Base-by-base conservation (phyloP, 2,888 invertebrate species). In the Ophioninae sp. region DNA sequence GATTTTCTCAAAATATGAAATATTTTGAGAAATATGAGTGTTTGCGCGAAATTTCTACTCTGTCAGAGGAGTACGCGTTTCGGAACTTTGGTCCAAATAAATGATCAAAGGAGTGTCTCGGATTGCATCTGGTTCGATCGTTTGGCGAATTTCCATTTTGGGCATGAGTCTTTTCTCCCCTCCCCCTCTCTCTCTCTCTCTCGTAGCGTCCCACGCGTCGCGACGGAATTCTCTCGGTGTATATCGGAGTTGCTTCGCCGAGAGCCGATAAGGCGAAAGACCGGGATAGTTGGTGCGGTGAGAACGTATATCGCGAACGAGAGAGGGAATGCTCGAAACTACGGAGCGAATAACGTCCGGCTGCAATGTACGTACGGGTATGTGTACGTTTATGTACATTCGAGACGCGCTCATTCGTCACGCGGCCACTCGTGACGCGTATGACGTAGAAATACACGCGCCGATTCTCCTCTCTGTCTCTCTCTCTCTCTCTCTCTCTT, bases 231-330 rank as follows among this genome's bases (percentile, higher is more conserved):
- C 73, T 67, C 79, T 75, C 71, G 75, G 79, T 78, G 3, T 30
- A 81, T 81, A 84, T 81, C 79, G 63, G 72, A 71, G 79, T 79
- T 56, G 79, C 63, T 76, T 59, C 81, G 65, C 59, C 72, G 68
- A 58, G 63, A 17, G 61, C 84, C 76, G 84, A 84, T 84, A 84
- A 84, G 72, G 81, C 84, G 79, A 84, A 79, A 81, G 75, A 84
- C 58, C 75, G 72, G 68, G 75, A 68, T 65, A 79, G 72, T 75
- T 68, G 67, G 75, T 68, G 79, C 79, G 71, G 61, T 56, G 71
- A 61, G 78, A 63, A 67, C 61, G 74, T 59, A 64, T 23, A 56
- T 67, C 65, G 22, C 51, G 23, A 68, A 58, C 39, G 76, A 65
- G 67, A 67, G 68, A 44, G 68, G 22, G 58, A 68, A 65, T 30